Evolutionary conservation across 1,140 invertebrate species (phyloP), one percentile per base, ranked within the genome.

Genomic region (Temnothorax nylanderi): DNA sequence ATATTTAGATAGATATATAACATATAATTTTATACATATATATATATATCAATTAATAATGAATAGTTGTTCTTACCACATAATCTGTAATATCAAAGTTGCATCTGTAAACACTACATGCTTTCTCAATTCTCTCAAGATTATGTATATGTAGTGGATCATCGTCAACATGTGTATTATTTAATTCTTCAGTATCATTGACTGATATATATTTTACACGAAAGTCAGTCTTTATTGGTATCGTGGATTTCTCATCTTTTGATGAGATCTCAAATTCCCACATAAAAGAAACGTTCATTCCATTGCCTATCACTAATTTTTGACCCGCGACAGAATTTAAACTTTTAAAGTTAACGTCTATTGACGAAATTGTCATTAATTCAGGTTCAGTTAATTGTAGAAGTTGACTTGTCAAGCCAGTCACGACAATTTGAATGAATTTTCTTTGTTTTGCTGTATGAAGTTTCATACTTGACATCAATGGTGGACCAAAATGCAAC

Each of bases 401-500:
- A 13, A 96, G 91, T 86, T 97, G 96, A 26, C 94, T 95, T 34
- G 97, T 96, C 0, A 97, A 95, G 11, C 97, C 97, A 84, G 97
- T 97, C 7, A 99, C 96, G 1, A 97, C 96, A 16, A 98, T 96
- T 94, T 98, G 97, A 5, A 98, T 91, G 91, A 98, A 98, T 95
- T 98, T 98, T 90, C 97, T 96, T 32, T 97, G 96, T 86, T 97
- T 97, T 10, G 97, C 97, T 0, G 98, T 98, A 80, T 98, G 97
- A 3, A 99, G 95, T 86, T 97, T 97, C 95, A 98, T 97, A 10
- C 96, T 96, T 0, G 97, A 96, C 89, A 97, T 96, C 92, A 99
- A 97, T 1, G 98, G 98, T 8, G 98, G 97, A 2, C 97, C 96
- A 94, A 99, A 99, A 90, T 97, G 96, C 1, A 99, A 94, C 0